These are phyloP conservation scores for Morelia viridis DNA, from an alignment of 2,797 vertebrate genomes.

Conservation along the genomic window DNA sequence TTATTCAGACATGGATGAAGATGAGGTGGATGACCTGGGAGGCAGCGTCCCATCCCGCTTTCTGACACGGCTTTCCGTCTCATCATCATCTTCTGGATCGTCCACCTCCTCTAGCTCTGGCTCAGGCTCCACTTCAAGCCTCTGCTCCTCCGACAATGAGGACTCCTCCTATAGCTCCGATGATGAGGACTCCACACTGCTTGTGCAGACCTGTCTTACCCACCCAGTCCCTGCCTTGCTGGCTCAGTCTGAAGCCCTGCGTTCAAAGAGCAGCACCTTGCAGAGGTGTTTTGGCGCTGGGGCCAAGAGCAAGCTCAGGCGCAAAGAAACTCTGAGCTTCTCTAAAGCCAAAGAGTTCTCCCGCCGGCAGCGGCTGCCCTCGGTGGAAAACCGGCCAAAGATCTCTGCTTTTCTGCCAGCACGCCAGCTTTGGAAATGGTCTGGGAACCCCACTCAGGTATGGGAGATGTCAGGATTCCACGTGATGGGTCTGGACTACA, in stretches of 20 bases:
- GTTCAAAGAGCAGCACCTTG: slow-evolving; percentile 69
- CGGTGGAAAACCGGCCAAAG: slow-evolving; percentile 87
- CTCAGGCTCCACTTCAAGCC: slow-evolving; percentile 92
- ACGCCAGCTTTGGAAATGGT: slow-evolving; percentile 96
- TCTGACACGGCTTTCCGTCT: slow-evolving; percentile 86
- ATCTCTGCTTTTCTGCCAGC: slow-evolving; percentile 87
- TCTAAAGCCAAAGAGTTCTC: slow-evolving; percentile 86
- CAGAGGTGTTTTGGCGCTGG: slow-evolving; percentile 78
- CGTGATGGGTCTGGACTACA: background rate
- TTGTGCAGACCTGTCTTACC: slow-evolving; percentile 83
- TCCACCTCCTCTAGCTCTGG: slow-evolving; percentile 93
- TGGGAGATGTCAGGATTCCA: background rate
- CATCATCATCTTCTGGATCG: slow-evolving; percentile 91
- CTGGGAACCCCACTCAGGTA: slow-evolving; percentile 97
- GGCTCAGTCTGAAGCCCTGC: slow-evolving; percentile 78
- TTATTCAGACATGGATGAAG: slow-evolving; percentile 92
- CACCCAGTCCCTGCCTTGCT: slow-evolving; percentile 83
- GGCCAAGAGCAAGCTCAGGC: slow-evolving; percentile 82
- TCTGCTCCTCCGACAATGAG: slow-evolving; percentile 95
- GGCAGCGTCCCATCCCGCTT: slow-evolving; percentile 81
- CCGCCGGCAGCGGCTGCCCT: slow-evolving; percentile 92
- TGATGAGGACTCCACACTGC: slow-evolving; percentile 86
- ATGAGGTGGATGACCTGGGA: slow-evolving; percentile 80
- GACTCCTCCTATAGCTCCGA: slow-evolving; percentile 96
- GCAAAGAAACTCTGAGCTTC: slow-evolving; percentile 84